Evolutionary conservation across 2,888 invertebrate genomes (phyloP), one percentile per base, ranked within the genome.

Genomic region (Subacronicta megacephala): DNA sequence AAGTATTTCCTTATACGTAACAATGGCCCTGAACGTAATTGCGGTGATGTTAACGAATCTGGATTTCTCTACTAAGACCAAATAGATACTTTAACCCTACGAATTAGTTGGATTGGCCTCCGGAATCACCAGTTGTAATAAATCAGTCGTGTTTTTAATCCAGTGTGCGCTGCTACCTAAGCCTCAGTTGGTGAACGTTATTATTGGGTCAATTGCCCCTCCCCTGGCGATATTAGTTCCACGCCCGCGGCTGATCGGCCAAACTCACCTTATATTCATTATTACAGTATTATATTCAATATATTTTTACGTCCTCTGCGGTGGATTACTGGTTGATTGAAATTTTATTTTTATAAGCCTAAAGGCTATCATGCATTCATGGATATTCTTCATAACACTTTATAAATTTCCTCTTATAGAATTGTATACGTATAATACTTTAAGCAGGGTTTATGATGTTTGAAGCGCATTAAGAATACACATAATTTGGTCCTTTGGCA

Each of bases 191-290:
- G 78, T 72, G 82, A 75, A 76, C 83, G 77, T 81, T 87, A 87
- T 85, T 85, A 88, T 88, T 85, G 81, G 86, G 85, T 87, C 86
- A 87, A 87, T 86, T 87, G 85, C 75, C 80, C 82, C 80, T 66
- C 80, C 79, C 75, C 75, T 70, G 58, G 62, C 62, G 71, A 73
- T 77, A 75, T 75, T 77, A 75, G 75, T 66, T 77, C 77, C 64
- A 70, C 58, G 63, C 61, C 75, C 63, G 69, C 70, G 61, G 57
- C 71, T 65, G 64, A 72, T 68, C 68, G 62, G 42, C 65, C 66
- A 65, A 62, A 68, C 72, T 64, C 68, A 75, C 63, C 68, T 66
- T 68, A 65, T 64, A 65, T 68, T 77, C 75, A 75, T 75, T 75
- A 74, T 75, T 75, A 49, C 58, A 59, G 73, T 75, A 74, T 73